Percentiles rank a stretch among this genome's conserved stretches.
phyloP scores from a whole-genome alignment of 2,797 vertebrate species.

The Dendrocincla tyrannina region DNA sequence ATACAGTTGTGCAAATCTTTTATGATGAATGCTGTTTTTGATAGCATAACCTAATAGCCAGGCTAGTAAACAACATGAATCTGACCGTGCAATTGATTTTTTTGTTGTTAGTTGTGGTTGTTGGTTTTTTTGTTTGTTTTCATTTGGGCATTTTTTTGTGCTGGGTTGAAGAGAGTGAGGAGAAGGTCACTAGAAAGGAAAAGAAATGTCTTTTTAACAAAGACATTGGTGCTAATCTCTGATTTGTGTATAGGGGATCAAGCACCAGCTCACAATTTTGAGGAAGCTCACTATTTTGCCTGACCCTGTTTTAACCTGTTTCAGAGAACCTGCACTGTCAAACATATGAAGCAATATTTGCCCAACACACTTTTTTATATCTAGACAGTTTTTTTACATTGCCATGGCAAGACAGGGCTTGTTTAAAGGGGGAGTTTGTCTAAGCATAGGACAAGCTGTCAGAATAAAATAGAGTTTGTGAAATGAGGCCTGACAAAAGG shows the following conservation, averaged over 20 bases:
- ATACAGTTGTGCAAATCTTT: neutral
- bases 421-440: neutral
- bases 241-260: accelerated
- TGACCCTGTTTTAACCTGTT: neutral
- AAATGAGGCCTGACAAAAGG: constrained; percentile 12
- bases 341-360: neutral
- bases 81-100: neutral
- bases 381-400: neutral
- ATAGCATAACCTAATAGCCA: neutral
- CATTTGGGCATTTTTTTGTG: neutral
- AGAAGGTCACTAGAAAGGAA: neutral
- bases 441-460: neutral
- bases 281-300: neutral
- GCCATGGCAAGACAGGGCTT: neutral
- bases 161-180: neutral
- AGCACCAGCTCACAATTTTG: neutral
- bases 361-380: neutral
- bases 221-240: neutral
- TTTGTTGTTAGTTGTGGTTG: neutral
- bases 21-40: neutral
- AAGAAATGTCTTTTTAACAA: neutral
- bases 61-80: neutral
- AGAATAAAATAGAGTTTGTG: neutral
- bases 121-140: neutral
- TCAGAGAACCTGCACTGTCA: neutral